Conservation (phyloP, 2,888 invertebrate genomes). For the Scrobipalpa atriplicella region DNA sequence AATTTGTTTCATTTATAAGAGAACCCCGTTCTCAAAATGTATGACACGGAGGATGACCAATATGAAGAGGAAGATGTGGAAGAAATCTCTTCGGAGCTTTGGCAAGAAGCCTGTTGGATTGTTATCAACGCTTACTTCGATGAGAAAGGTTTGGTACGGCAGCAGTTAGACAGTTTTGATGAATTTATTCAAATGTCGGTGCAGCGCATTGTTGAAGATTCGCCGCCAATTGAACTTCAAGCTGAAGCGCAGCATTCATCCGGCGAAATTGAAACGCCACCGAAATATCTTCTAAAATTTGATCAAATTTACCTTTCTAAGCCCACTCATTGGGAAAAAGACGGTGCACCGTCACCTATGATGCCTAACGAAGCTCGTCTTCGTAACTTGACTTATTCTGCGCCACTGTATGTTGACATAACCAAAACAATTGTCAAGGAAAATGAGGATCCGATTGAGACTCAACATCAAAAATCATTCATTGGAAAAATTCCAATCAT, state of each 20-base stretch:
- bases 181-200: conserved; percentile 99
- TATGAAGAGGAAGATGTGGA: conserved; percentile 95
- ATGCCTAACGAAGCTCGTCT: conserved; percentile 99
- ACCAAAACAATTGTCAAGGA: conserved; percentile 97
- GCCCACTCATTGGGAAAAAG: conserved; percentile 99
- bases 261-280: conserved; percentile 96
- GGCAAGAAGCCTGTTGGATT: conserved; percentile 99
- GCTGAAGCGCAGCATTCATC: conserved; percentile 98
- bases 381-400: conserved; percentile 98
- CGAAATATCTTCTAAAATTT: conserved; percentile 96
- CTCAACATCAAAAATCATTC: conserved; percentile 89
- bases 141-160: conserved; percentile 99
- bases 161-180: conserved; percentile 99
- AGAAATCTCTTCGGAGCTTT: conserved; percentile 98
- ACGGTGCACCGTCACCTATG: conserved; percentile 99
- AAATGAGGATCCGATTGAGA: conserved; percentile 93
- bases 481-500: conserved; percentile 99
- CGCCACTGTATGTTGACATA: conserved; percentile 99
- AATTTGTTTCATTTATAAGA: conserved; percentile 15
- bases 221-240: conserved; percentile 97
- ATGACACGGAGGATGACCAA: conserved; percentile 79
- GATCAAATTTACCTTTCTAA: conserved; percentile 99
- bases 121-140: conserved; percentile 99
- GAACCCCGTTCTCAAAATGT: conserved; percentile 56
- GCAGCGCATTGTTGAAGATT: conserved; percentile 99